Base-by-base conservation (phyloP, 1,140 invertebrate genomes). In the Venturia canescens region DNA sequence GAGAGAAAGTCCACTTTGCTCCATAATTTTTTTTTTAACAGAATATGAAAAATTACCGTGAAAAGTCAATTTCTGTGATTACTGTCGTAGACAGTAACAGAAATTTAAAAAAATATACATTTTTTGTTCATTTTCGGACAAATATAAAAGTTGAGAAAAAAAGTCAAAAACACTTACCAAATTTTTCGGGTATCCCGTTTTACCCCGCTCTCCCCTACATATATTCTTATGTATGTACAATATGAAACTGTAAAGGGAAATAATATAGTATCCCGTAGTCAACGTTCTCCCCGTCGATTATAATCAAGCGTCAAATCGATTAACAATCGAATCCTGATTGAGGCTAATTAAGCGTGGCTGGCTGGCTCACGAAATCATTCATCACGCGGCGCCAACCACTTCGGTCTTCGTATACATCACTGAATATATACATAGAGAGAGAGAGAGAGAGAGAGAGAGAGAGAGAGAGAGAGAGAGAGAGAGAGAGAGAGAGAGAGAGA, bases 221-320 rank as follows among this genome's bases (percentile, higher is more conserved):
- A n/a, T n/a, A n/a, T n/a, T n/a, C n/a, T n/a, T n/a, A n/a, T n/a
- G n/a, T n/a, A n/a, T n/a, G n/a, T n/a, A n/a, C n/a, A 26, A 66
- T 23, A 66, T 26, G 23, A 23, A 11, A 21, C 18, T 23, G 60
- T 23, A 3, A 3, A 63, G 60, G n/a, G 50, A 53, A 53, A 63
- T 63, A 63, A 63, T 63, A 63, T 34, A 34, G 34, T 79, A 71
- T 34, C 31, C 26, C 34, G 71, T 31, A 74, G 57, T 48, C 79
- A 79, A 66, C 74, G 75, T 79, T 69, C 77, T 78, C 63, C 71
- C 23, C 70, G 80, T 79, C 80, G 80, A 83, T 81, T 77, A 80
- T 81, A 83, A 83, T 83, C 82, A 83, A 83, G n/a, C 80, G 80
- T 81, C 80, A 83, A 83, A 83, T 83, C 82, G 82, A 83, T 81